These are phyloP conservation scores for Pachypeltis micranthus DNA, from an alignment of 1,140 invertebrate species.

Conservation along the genomic window DNA sequence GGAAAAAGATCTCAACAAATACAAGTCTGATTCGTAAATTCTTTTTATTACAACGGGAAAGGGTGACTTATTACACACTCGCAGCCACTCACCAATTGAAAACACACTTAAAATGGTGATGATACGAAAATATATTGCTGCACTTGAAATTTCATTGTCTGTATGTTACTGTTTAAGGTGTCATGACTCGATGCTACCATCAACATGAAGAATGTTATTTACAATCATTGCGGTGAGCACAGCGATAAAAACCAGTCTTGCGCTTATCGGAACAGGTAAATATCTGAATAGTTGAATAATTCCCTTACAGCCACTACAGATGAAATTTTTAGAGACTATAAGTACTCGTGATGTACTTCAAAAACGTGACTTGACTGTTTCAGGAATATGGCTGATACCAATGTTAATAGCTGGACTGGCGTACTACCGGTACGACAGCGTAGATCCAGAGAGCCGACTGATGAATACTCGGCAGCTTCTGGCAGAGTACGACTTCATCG, in stretches of 20 bases:
- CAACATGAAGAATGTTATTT: slow-evolving; percentile 19
- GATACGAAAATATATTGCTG: too few species aligned
- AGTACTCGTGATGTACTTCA: not conserved
- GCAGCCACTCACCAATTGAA: too few species aligned
- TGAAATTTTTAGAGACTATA: not conserved
- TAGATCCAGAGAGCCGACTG: slow-evolving; percentile 63
- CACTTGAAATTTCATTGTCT: too few species aligned
- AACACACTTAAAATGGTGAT: too few species aligned
- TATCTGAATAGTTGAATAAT: not conserved
- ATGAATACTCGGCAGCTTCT: slow-evolving; percentile 43
- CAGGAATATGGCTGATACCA: slow-evolving; percentile 68
- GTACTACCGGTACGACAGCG: slow-evolving; percentile 65
- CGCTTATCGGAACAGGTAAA: slow-evolving; percentile 35
- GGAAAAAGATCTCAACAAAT: too few species aligned
- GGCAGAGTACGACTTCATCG: slow-evolving; percentile 69
- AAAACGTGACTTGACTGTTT: not conserved
- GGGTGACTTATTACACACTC: too few species aligned
- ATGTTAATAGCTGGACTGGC: slow-evolving; percentile 66
- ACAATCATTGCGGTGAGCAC: slow-evolving; percentile 24
- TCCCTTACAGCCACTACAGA: not conserved
- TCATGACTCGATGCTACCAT: not conserved
- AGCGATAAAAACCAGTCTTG: slow-evolving; percentile 29
- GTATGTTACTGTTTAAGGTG: slow-evolving; percentile 2
- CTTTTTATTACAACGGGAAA: too few species aligned
- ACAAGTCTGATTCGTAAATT: too few species aligned